phyloP scores from a whole-genome alignment of 1,140 invertebrate species.

The Chlorops oryzae region DNA sequence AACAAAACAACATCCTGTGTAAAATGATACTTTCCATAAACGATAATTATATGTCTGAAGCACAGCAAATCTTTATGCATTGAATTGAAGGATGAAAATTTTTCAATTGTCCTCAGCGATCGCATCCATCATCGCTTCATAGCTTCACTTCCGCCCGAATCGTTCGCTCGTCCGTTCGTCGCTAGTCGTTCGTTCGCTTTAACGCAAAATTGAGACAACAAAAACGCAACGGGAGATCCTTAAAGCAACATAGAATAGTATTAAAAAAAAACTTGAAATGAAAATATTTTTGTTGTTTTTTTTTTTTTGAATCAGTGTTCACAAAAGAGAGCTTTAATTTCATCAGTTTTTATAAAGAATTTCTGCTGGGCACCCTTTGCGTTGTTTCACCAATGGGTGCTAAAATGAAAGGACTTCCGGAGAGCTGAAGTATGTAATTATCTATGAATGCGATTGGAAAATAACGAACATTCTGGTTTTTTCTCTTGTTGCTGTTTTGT shows the following conservation, averaged over 20 bases:
- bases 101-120: conserved; percentile 1
- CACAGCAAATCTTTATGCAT: neutral
- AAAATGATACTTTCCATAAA: conserved; percentile 34
- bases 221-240: neutral
- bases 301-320: conserved; percentile 3
- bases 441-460: neutral
- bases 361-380: neutral
- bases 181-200: no score
- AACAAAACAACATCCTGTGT: conserved; percentile 15
- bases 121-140: conserved; percentile 11
- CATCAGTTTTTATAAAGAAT: no score
- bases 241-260: neutral
- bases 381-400: neutral
- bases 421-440: conserved; percentile 37
- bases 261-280: neutral
- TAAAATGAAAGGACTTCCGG: conserved; percentile 37
- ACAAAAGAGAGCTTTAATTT: no score
- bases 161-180: no score
- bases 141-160: conserved; percentile 12
- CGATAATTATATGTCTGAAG: conserved; percentile 31
- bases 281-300: neutral
- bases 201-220: no score
- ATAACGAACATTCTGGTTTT: neutral
- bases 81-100: conserved; percentile 10
- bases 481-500: no score